Base-by-base conservation (phyloP, 64 coral and sea anemone genomes). In the Stichodactyla mertensii region DNA sequence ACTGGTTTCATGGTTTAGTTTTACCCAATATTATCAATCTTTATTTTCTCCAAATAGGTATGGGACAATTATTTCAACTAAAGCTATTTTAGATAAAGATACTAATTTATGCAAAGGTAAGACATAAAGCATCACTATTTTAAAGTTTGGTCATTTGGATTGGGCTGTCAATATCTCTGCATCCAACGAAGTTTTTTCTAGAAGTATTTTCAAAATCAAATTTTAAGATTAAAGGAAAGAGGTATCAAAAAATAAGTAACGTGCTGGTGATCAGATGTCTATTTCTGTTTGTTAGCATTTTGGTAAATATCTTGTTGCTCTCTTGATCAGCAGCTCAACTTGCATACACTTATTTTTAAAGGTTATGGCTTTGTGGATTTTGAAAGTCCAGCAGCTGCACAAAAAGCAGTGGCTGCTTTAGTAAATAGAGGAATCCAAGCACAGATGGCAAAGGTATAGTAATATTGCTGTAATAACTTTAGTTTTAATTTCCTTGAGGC, bases 311-410 rank as follows among this genome's bases (percentile, higher is more conserved):
- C 14, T 9, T 58, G 14, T 9, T 11, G 14, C 8, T 58, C 56
- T 58, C 56, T 58, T 9, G 8, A 58, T 58, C 8, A 9, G 14
- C 9, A 11, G 9, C 14, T 58, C 56, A 58, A 15, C 16, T 22
- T 69, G n/a, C 19, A 69, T 69, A n/a, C 28, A 51, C 31, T 69
- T 67, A 78, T 64, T 58, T 84, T 64, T 20, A 85, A 11, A 98
- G 95, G 97, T 64, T 99, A 99, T 95, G 97, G 97, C 36, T 99
- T 99, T 93, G 97, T 99, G 61, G 97, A 99, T 90, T 99, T 99
- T 88, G 97, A 99, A 79, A 92, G 85, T 51, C 97, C 97, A 15
- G 51, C 88, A 52, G 87, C 93, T 54, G 97, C 97, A 64, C 91
- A 94, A 62, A 99, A 94, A 19, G 97, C 97, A 83, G 97, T 99